A percentile compares a stretch with the other conserved stretches of the same genome.
These are phyloP conservation scores for Chloroclystis v-ata DNA, from an alignment of 2,888 invertebrate species.

Conservation along the genomic window DNA sequence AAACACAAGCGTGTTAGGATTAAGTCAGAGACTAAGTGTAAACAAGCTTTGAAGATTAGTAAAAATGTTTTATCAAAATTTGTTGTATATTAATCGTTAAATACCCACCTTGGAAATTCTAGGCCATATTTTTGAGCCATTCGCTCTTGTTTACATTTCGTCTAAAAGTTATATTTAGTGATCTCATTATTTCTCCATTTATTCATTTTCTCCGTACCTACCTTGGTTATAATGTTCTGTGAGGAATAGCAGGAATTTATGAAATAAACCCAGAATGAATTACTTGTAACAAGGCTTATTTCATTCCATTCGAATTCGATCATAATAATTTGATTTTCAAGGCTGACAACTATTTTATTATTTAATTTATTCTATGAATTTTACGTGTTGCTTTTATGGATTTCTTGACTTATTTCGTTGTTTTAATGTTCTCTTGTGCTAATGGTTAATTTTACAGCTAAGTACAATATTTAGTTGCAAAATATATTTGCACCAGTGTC, in stretches of 20 bases:
- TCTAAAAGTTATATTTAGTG: conserved; percentile 60
- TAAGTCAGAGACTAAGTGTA: conserved; percentile 56
- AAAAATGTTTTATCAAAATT: conserved; percentile 24
- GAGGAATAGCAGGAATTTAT: conserved; percentile 31
- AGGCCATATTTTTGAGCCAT: conserved; percentile 48
- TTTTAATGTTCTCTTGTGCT: conserved; percentile 15
- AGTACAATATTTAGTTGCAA: conserved; percentile 16
- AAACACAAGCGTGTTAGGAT: conserved; percentile 37
- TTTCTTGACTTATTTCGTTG: conserved; percentile 19
- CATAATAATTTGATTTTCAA: conserved; percentile 41
- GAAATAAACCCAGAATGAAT: conserved; percentile 32
- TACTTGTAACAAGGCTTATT: conserved; percentile 30
- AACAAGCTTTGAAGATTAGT: conserved; percentile 48
- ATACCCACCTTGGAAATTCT: conserved; percentile 43
- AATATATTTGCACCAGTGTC: conserved; percentile 9
- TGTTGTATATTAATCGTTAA: conserved; percentile 27
- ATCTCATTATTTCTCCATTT: conserved; percentile 67
- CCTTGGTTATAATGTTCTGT: conserved; percentile 35
- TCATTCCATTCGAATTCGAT: conserved; percentile 38
- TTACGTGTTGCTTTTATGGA: conserved; percentile 23
- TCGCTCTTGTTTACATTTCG: conserved; percentile 67
- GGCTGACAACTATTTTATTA: conserved; percentile 43
- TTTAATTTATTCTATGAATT: conserved; percentile 33
- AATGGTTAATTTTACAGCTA: conserved; percentile 9
- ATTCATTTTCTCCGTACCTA: conserved; percentile 45